Base-by-base conservation (phyloP, 2,113 vertebrate species). In the Dascyllus trimaculatus region DNA sequence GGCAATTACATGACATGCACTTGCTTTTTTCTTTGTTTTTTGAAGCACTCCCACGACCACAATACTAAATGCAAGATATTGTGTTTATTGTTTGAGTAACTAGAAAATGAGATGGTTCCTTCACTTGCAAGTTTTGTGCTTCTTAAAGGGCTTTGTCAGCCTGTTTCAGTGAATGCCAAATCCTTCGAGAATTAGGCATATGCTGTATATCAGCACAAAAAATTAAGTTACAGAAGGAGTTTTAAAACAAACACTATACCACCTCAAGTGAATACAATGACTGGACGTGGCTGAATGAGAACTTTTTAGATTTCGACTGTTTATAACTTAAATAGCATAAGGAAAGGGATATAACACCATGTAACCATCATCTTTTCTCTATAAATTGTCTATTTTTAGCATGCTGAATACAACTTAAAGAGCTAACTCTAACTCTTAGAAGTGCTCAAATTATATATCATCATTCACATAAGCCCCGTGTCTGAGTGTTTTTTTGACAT, bases 1-100 rank as follows among this genome's bases (percentile, higher is more conserved):
- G 84, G 58, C 72, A 91, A 90, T 89, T 92, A 91, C 78, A 88
- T 87, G 88, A 88, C 79, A 88, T 67, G 76, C 67, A 45, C 76
- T 43, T 83, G 53, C 68, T 81, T 83, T 84, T 78, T 62, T 63
- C 54, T 71, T 72, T 80, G 32, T 81, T 73, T 78, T 67, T 64
- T 54, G 45, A 85, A 67, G 76, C 62, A 15, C 80, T 75, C 35
- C 48, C 56, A 57, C 19, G 40, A 60, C 83, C 85, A 80, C 85
- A 53, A 54, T 26, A 70, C 51, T 67, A 38, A 24, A 58, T 56
- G 60, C 65, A 75, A 77, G 80, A 60, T 71, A 51, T 62, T 66
- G 51, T 83, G 78, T 87, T 92, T 85, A 86, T 89, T 85, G 80
- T 85, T 86, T 80, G 56, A 61, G 64, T 71, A 80, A 78, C 71